Base-by-base conservation (phyloP, 2,888 invertebrate species). In the Cataglyphis albicans region DNA sequence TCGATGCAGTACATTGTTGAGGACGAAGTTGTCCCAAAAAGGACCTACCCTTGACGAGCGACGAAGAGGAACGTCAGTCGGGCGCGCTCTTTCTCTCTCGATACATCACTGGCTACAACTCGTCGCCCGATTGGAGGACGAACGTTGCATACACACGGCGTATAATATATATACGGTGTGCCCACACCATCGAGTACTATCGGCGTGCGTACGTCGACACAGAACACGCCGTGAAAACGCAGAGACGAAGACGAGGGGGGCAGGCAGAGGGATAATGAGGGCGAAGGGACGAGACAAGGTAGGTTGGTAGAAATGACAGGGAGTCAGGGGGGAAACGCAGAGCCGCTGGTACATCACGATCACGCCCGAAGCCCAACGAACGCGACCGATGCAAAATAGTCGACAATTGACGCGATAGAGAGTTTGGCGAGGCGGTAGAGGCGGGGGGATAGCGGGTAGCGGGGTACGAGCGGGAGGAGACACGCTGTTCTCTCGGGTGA, bases 401-500 rank as follows among this genome's bases (percentile, higher is more conserved):
- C 92, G 93, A 91, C 92, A 92, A 93, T 92, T 92, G 93, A 93
- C 91, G 91, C 89, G 91, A 86, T 88, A 91, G 87, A 88, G 90
- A 90, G 91, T 88, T 83, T 87, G 83, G 88, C 86, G 83, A 0
- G 32, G 32, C 6, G 4, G 32, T 0, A 88, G 84, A 84, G 91
- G 85, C 87, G 75, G 85, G 84, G 82, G 88, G 78, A 85, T 0
- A 89, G 85, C 86, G 88, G 88, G 89, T 86, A 80, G 52, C 7
- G 7, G n/a, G n/a, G 7, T n/a, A 18, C 15, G 85, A 82, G 87
- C 86, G 80, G 85, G 84, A 87, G 86, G 86, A 87, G 87, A 80
- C 88, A 88, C 86, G 94, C 93, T 89, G 88, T 94, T 94, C 94
- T 91, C 87, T 89, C 86, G 90, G 89, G 90, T 92, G 94, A 92